phyloP scores from a whole-genome alignment of 2,888 invertebrate genomes.

The Netelia fuscicornis region DNA sequence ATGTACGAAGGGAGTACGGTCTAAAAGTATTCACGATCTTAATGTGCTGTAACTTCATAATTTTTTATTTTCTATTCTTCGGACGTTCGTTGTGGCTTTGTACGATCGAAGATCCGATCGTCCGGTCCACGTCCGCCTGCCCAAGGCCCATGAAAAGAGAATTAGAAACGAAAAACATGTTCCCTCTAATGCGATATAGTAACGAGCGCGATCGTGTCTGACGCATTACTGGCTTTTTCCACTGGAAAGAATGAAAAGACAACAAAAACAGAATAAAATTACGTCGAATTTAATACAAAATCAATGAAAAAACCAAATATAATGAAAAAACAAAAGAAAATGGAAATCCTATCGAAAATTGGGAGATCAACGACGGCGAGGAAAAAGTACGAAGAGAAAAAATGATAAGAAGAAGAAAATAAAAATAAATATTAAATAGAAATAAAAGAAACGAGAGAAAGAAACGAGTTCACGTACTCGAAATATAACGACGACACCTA shows the following conservation, averaged over 20 bases:
- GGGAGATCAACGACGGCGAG: constrained; percentile 40
- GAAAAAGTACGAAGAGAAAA: constrained; percentile 5
- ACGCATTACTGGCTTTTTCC: constrained; percentile 37
- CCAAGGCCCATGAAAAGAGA: constrained; percentile 38
- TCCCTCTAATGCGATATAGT: too few species aligned
- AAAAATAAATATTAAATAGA: constrained; percentile 50
- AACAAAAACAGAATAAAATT: constrained; percentile 56
- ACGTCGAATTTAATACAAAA: constrained; percentile 62
- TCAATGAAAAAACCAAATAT: constrained; percentile 56
- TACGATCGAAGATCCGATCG: constrained; percentile 40
- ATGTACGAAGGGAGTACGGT: constrained; percentile 62
- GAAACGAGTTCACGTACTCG: constrained; percentile 77
- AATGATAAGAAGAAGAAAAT: constrained; percentile 3
- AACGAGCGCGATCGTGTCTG: constrained; percentile 39
- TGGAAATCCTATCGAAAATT: constrained; percentile 23
- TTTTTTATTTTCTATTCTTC: constrained; percentile 5
- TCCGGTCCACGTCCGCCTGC: constrained; percentile 49
- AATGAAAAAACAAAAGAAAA: constrained; percentile 39
- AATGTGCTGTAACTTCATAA: constrained; percentile 24
- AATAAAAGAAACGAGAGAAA: constrained; percentile 57
- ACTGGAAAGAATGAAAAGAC: constrained; percentile 2
- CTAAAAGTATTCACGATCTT: constrained; percentile 37
- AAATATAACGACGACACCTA: constrained; percentile 78
- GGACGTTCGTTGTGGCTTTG: constrained; percentile 29
- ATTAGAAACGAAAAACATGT: constrained; percentile 6